A percentile compares a stretch with the other conserved stretches of the same genome.
These are phyloP conservation scores for Tethea ocularis DNA, from an alignment of 2,888 invertebrate species.

Conservation along the genomic window DNA sequence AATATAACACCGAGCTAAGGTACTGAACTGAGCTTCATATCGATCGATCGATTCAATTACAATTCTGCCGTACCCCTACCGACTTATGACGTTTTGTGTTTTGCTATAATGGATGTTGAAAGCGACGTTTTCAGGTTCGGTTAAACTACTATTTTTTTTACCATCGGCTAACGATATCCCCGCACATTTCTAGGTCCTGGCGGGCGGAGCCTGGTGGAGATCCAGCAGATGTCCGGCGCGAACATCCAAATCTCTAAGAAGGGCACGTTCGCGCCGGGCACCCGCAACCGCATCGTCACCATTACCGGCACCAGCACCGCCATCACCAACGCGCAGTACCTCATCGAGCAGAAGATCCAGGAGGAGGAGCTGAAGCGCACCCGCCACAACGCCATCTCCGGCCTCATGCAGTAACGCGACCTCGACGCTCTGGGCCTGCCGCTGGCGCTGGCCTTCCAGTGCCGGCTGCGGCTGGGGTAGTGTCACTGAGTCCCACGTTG, in stretches of 20 bases:
- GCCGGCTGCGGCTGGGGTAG: not conserved
- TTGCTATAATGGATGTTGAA: too few relatives aligned
- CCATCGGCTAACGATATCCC: too few relatives aligned
- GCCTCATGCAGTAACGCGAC: slow-evolving; percentile 86
- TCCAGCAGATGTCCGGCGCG: slow-evolving; percentile 98
- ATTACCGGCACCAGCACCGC: slow-evolving; percentile 95
- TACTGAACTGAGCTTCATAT: too few relatives aligned
- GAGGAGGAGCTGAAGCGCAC: slow-evolving; percentile 98
- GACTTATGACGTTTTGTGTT: too few relatives aligned
- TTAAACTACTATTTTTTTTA: too few relatives aligned
- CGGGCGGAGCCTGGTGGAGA: slow-evolving; percentile 97
- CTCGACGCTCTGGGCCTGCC: slow-evolving; percentile 11
- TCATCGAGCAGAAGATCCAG: slow-evolving; percentile 98
- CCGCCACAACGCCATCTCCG: slow-evolving; percentile 92
- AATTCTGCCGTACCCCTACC: too few relatives aligned
- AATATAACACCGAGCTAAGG: too few relatives aligned
- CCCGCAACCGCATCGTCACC: slow-evolving; percentile 98
- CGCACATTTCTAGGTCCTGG: slow-evolving; percentile 88
- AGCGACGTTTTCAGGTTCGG: too few relatives aligned
- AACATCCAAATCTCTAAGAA: slow-evolving; percentile 99
- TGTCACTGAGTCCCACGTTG: not conserved
- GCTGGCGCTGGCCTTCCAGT: slow-evolving; percentile 3
- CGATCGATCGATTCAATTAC: too few relatives aligned
- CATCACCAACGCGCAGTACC: slow-evolving; percentile 95
- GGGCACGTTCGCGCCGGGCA: slow-evolving; percentile 98